Evolutionary conservation across 2,888 invertebrate genomes (phyloP).

Genomic region (Rotaria magnacalcarata): DNA sequence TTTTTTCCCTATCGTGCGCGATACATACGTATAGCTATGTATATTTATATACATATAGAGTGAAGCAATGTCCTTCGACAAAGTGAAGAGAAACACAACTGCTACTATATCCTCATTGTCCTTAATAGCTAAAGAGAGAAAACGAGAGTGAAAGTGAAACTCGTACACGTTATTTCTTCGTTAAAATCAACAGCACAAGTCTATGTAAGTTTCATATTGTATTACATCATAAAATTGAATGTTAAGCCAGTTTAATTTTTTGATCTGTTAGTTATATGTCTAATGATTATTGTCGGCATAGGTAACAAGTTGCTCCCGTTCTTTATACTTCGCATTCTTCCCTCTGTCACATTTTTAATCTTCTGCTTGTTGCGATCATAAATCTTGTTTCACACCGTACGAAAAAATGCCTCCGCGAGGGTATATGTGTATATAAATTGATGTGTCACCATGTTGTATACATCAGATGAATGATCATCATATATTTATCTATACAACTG

Average conservation of each 20-base stretch:
- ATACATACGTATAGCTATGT: background rate
- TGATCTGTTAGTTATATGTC: background rate
- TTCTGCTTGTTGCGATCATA: background rate
- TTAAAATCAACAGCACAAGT: background rate
- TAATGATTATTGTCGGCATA: background rate
- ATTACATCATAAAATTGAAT: background rate
- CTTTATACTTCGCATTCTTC: background rate
- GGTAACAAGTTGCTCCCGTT: background rate
- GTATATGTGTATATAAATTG: background rate
- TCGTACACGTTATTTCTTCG: background rate
- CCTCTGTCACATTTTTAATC: background rate
- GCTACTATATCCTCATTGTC: slow-evolving; percentile 12
- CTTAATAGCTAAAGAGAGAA: background rate
- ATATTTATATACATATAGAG: background rate
- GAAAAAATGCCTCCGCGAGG: background rate
- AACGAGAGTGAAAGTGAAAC: background rate
- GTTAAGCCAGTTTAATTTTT: slow-evolving; percentile 11
- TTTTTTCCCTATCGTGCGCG: background rate
- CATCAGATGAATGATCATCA: background rate
- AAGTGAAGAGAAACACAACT: background rate
- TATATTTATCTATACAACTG: background rate
- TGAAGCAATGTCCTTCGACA: slow-evolving; percentile 7
- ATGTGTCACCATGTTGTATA: background rate
- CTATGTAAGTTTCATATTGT: background rate
- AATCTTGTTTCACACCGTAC: background rate